phyloP scores from a whole-genome alignment of 2,113 vertebrate genomes.

The Sorex araneus region DNA sequence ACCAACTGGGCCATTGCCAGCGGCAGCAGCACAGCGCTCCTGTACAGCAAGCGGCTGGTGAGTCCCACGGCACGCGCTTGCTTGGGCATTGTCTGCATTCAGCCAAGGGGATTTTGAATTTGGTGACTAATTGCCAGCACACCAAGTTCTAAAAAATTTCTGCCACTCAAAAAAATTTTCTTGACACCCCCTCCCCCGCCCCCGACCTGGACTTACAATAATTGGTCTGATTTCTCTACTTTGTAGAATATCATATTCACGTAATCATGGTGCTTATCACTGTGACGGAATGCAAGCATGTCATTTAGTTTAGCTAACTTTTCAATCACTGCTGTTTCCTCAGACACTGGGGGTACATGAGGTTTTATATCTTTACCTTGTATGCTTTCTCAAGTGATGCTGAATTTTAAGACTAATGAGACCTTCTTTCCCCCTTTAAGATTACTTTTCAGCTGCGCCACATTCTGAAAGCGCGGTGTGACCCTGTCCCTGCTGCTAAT shows the following conservation, averaged over 20 bases:
- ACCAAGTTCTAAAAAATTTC: not conserved
- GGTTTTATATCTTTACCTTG: slow-evolving; percentile 53
- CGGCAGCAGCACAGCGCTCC: slow-evolving; percentile 97
- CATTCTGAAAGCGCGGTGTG: slow-evolving; percentile 96
- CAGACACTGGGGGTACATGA: slow-evolving; percentile 21
- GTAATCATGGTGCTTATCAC: not conserved
- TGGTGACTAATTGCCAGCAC: not conserved
- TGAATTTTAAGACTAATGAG: slow-evolving; percentile 69
- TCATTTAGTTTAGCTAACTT: not conserved
- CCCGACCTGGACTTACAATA: not conserved
- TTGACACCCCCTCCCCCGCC: not conserved
- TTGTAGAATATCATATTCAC: slow-evolving; percentile 58
- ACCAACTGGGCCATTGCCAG: slow-evolving; percentile 98
- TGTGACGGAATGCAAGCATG: slow-evolving; percentile 26
- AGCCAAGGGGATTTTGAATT: slow-evolving; percentile 10
- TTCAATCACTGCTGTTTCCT: slow-evolving; percentile 8
- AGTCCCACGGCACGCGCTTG: slow-evolving; percentile 68
- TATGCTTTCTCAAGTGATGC: not conserved
- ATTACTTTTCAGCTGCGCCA: slow-evolving; percentile 97
- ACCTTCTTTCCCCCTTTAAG: slow-evolving; percentile 85
- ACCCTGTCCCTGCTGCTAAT: slow-evolving; percentile 96
- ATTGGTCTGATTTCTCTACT: slow-evolving; percentile 46
- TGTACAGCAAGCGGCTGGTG: slow-evolving; percentile 98
- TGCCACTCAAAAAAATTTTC: not conserved
- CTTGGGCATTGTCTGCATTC: not conserved